Evolutionary conservation across 2,113 vertebrate genomes (phyloP).

Genomic region (Geococcyx californianus): DNA sequence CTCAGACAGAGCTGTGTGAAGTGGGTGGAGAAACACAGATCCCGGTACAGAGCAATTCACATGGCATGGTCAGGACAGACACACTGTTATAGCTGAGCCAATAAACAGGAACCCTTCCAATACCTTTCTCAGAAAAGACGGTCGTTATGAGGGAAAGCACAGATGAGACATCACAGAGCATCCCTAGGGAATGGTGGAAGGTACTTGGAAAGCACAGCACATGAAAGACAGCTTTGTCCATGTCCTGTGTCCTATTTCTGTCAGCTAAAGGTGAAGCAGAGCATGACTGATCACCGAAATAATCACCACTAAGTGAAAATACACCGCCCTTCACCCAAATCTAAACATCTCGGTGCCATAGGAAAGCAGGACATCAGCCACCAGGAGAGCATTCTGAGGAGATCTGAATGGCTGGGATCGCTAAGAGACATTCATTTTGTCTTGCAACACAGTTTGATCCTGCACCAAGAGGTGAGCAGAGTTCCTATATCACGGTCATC

Average conservation of each 20-base stretch:
- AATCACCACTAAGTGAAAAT: not conserved
- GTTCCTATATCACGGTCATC: not conserved
- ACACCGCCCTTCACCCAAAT: not conserved
- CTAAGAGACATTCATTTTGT: not conserved
- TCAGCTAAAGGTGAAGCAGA: not conserved
- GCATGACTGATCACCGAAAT: not conserved
- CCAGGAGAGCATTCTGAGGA: not conserved
- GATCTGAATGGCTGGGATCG: fast-evolving
- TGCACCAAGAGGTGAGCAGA: not conserved
- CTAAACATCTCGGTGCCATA: not conserved
- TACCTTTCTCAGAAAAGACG: not conserved
- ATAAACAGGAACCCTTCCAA: not conserved
- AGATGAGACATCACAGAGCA: not conserved
- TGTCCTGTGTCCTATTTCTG: not conserved
- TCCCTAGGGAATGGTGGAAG: not conserved
- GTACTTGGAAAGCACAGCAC: not conserved
- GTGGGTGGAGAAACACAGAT: not conserved
- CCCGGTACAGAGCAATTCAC: not conserved
- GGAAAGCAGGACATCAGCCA: not conserved
- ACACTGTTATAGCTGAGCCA: not conserved
- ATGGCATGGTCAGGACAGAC: not conserved
- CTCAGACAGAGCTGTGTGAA: not conserved
- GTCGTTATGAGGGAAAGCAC: not conserved
- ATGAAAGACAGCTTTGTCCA: not conserved
- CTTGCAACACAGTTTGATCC: not conserved